Conservation (phyloP, 2,113 vertebrate species). For the Leiothrix lutea region DNA sequence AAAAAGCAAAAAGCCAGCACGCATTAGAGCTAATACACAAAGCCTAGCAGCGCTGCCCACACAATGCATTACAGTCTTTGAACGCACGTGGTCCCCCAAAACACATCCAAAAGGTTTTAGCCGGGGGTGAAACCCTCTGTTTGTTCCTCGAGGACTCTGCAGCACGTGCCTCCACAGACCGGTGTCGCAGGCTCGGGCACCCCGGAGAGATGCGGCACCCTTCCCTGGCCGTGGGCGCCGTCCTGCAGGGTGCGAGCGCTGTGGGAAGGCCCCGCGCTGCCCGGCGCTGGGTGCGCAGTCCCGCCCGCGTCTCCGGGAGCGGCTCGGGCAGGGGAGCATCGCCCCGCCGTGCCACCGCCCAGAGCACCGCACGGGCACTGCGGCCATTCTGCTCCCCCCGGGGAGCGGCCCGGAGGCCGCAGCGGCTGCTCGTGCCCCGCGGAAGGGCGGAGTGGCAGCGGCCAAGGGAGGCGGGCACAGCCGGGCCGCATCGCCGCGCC, state of each 20-base stretch:
- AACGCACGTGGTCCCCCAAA: fast-evolving
- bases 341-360: too few relatives aligned
- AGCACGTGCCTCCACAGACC: fast-evolving
- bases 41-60: not conserved
- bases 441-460: too few relatives aligned
- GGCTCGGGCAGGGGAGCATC: too few relatives aligned
- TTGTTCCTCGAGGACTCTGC: fast-evolving
- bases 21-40: fast-evolving
- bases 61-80: fast-evolving
- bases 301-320: too few relatives aligned
- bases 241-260: not conserved
- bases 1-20: not conserved
- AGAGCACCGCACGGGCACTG: too few relatives aligned
- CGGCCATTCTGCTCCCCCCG: too few relatives aligned
- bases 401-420: too few relatives aligned
- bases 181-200: fast-evolving
- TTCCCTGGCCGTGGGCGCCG: fast-evolving
- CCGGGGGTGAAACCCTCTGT: not conserved
- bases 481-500: too few relatives aligned
- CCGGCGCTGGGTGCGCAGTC: fast-evolving
- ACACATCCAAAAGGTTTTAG: fast-evolving
- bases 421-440: too few relatives aligned
- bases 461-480: too few relatives aligned
- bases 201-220: fast-evolving
- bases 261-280: fast-evolving